Conservation (phyloP, 2,888 invertebrate genomes). For the Exephanes ischioxanthus region DNA sequence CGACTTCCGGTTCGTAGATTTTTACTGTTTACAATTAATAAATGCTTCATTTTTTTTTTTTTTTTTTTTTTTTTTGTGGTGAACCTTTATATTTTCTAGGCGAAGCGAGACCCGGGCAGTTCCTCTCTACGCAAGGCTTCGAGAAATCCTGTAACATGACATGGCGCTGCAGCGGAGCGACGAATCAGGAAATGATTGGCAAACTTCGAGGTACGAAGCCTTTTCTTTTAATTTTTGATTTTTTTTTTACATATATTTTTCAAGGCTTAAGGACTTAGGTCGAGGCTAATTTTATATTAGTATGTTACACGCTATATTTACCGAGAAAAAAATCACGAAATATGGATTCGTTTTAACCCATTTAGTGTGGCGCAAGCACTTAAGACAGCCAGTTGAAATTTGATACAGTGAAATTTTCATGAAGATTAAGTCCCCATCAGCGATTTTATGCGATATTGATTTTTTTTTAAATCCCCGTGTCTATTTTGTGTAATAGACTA, state of each 20-base stretch:
- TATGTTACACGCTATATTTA: no score
- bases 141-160: constrained; percentile 88
- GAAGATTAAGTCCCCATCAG: no score
- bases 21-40: not conserved
- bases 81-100: constrained; percentile 10
- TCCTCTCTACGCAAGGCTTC: not conserved
- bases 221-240: constrained; percentile 3
- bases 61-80: not conserved
- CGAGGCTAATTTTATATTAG: no score
- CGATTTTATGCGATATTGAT: no score
- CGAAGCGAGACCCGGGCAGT: constrained; percentile 1
- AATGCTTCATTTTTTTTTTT: not conserved
- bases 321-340: no score
- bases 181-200: constrained; percentile 92
- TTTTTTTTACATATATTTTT: not conserved
- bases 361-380: no score
- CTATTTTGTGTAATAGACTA: no score
- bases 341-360: no score
- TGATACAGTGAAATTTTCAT: no score
- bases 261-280: no score
- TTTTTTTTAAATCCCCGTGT: no score
- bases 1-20: not conserved
- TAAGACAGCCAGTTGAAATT: no score
- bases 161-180: constrained; percentile 95
- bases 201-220: constrained; percentile 90